Percentiles rank a stretch among this genome's conserved stretches.
Conservation (phyloP, 2,797 vertebrate species). For the Sebastes kiyomatsui region DNA sequence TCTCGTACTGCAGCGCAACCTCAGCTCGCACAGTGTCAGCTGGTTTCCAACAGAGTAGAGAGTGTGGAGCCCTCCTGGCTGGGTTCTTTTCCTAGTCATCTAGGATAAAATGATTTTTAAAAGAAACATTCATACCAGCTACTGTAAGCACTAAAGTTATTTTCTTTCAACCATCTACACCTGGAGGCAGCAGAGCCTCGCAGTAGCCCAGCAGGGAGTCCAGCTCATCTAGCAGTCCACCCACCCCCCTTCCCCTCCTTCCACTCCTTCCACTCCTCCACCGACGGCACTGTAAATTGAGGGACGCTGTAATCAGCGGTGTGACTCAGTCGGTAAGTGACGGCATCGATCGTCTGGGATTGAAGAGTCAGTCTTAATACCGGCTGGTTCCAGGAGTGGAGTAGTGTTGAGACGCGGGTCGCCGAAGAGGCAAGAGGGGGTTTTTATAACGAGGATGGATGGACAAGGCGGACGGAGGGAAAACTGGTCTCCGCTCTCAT, state of each 20-base stretch:
- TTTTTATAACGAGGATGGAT: slow-evolving; percentile 73
- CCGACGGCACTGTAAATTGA: slow-evolving; percentile 70
- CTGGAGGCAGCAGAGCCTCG: slow-evolving; percentile 17
- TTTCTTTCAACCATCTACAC: slow-evolving; percentile 19
- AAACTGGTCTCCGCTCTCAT: slow-evolving; percentile 65
- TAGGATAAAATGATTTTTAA: slow-evolving; percentile 36
- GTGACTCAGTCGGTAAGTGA: slow-evolving; percentile 74
- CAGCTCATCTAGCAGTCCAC: slow-evolving; percentile 26
- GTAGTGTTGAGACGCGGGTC: slow-evolving; percentile 40
- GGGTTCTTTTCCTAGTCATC: slow-evolving; percentile 51
- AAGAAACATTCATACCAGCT: slow-evolving; percentile 1
- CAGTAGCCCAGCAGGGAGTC: slow-evolving; percentile 33
- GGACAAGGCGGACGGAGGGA: slow-evolving; percentile 56
- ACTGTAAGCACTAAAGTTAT: slow-evolving; percentile 31
- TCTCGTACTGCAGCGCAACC: slow-evolving; percentile 1
- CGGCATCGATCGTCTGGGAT: slow-evolving; percentile 76
- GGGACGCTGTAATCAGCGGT: slow-evolving; percentile 75
- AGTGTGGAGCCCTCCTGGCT: slow-evolving; percentile 16
- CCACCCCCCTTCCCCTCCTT: not conserved
- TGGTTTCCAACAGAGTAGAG: slow-evolving; percentile 1
- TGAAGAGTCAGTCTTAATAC: slow-evolving; percentile 82
- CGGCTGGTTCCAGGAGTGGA: slow-evolving; percentile 57
- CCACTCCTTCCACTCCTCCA: slow-evolving; percentile 9
- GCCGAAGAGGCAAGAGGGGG: slow-evolving; percentile 34
- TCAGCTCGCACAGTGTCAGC: slow-evolving; percentile 12